Evolutionary conservation across 2,113 vertebrate species (phyloP).

Genomic region (Hucho hucho): DNA sequence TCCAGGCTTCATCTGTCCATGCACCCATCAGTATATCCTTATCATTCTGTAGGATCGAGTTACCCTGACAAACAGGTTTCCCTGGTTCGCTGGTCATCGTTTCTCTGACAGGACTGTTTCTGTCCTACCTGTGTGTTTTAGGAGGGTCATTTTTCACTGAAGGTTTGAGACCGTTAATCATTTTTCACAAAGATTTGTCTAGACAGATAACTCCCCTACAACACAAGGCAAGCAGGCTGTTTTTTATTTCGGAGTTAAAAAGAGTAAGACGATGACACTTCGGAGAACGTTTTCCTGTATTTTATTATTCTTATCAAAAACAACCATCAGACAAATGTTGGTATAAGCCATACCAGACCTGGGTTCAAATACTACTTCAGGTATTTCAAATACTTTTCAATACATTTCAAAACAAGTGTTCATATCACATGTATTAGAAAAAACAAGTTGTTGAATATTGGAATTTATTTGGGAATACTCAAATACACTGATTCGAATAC

Average conservation of each 20-base stretch:
- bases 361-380: no score
- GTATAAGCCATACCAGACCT: no score
- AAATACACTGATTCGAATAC: no score
- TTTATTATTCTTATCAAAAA: slow-evolving; percentile 15
- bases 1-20: slow-evolving; percentile 29
- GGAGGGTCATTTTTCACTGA: not conserved
- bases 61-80: slow-evolving; percentile 56
- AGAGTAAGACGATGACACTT: slow-evolving; percentile 7
- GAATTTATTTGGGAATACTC: no score
- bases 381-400: no score
- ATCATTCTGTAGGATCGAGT: slow-evolving; percentile 57
- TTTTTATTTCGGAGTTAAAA: not conserved
- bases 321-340: slow-evolving; percentile 20
- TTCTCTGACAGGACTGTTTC: slow-evolving; percentile 49
- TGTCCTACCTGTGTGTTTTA: slow-evolving; percentile 17
- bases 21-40: slow-evolving; percentile 17
- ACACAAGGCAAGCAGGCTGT: not conserved
- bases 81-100: slow-evolving; percentile 54
- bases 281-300: not conserved
- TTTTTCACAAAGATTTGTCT: no score
- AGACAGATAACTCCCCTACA: not conserved
- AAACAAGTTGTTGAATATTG: no score
- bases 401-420: no score
- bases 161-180: not conserved
- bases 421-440: no score